Percentiles rank a stretch among this genome's conserved stretches.
Conservation (phyloP, 2,888 invertebrate species). For the Tromatobia lineatoria region DNA sequence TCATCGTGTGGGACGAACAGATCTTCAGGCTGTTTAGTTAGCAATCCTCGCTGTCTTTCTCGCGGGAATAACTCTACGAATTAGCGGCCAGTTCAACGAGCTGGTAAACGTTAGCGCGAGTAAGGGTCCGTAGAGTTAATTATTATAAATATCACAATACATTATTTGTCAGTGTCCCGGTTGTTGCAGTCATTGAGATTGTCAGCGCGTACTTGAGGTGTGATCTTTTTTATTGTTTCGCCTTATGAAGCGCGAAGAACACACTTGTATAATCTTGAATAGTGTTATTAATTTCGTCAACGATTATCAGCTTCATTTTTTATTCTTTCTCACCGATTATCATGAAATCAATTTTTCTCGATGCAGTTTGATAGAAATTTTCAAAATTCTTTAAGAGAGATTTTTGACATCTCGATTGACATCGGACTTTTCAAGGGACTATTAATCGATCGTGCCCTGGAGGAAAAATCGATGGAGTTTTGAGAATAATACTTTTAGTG, state of each 20-base stretch:
- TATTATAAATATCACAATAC: slow-evolving; percentile 26
- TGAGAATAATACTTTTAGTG: background rate
- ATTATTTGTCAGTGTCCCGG: slow-evolving; percentile 23
- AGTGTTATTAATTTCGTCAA: slow-evolving; percentile 1
- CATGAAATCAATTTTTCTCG: background rate
- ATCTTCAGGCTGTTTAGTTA: slow-evolving; percentile 61
- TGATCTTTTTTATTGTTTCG: background rate
- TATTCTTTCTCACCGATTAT: background rate
- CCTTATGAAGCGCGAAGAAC: slow-evolving; percentile 20
- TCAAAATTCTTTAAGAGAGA: background rate
- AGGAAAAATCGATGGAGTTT: background rate
- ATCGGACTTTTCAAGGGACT: no score
- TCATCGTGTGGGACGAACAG: slow-evolving; percentile 70
- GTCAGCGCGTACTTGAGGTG: background rate
- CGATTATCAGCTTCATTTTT: slow-evolving; percentile 1
- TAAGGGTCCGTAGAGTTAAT: slow-evolving; percentile 5
- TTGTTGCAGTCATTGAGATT: background rate
- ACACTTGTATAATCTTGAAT: slow-evolving; percentile 26
- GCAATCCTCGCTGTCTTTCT: slow-evolving; percentile 41
- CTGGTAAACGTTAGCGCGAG: slow-evolving; percentile 3
- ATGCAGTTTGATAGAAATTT: background rate
- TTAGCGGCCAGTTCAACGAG: slow-evolving; percentile 48
- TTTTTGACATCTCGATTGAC: background rate
- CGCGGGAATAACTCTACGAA: slow-evolving; percentile 40
- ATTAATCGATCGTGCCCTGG: background rate